These are phyloP conservation scores for Aspidapion aeneum DNA, from an alignment of 2,888 invertebrate species.

Conservation along the genomic window DNA sequence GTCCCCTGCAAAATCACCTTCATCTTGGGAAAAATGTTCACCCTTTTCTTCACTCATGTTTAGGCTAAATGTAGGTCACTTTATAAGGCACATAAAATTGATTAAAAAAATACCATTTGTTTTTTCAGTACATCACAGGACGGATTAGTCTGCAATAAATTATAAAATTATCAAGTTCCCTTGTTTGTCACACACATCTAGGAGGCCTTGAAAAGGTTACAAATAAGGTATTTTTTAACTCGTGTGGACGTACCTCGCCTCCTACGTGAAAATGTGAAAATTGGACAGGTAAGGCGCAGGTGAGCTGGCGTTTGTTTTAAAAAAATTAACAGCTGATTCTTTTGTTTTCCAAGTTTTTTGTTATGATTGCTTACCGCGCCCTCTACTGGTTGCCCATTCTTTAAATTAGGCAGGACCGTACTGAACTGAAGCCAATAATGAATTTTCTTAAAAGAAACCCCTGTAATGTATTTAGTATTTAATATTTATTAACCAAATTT, in stretches of 20 bases:
- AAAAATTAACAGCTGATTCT: too few relatives aligned
- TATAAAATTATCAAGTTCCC: neutral
- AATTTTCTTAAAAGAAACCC: too few relatives aligned
- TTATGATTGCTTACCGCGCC: too few relatives aligned
- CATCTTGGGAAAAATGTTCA: neutral
- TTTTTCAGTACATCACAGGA: neutral
- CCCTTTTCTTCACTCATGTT: neutral
- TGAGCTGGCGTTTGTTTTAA: neutral
- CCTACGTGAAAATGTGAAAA: too few relatives aligned
- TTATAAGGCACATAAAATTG: neutral
- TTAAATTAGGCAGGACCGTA: too few relatives aligned
- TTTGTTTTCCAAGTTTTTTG: too few relatives aligned
- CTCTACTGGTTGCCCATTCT: too few relatives aligned
- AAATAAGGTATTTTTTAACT: neutral
- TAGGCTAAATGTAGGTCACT: neutral
- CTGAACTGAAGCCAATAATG: too few relatives aligned
- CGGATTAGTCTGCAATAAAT: neutral
- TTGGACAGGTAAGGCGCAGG: neutral
- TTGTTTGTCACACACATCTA: neutral
- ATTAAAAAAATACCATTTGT: too few relatives aligned
- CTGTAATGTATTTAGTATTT: too few relatives aligned
- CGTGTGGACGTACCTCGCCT: neutral
- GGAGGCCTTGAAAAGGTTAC: neutral
- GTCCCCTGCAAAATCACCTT: constrained; percentile 26
- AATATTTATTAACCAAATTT: too few relatives aligned